These are phyloP conservation scores for Danaus plexippus DNA, from an alignment of 1,140 invertebrate genomes.

Conservation along the genomic window DNA sequence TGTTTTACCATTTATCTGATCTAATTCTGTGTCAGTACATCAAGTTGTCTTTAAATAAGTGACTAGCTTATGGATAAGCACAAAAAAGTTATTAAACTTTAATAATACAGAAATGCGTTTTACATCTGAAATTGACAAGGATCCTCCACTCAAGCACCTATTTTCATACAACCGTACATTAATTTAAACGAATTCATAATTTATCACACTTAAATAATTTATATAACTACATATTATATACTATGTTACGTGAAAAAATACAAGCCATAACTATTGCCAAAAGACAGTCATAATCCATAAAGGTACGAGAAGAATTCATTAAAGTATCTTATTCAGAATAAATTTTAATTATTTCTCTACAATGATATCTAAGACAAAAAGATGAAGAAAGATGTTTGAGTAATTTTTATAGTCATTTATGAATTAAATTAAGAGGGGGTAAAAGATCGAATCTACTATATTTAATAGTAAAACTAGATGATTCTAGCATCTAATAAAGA, in stretches of 20 bases:
- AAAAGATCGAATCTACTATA: constrained; percentile 9
- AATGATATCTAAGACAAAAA: constrained; percentile 5
- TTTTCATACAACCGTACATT: constrained; percentile 62
- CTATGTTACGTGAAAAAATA: constrained; percentile 21
- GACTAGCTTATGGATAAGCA: constrained; percentile 60
- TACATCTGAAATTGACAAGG: constrained; percentile 64
- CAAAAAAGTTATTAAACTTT: constrained; percentile 45
- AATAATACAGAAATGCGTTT: constrained; percentile 31
- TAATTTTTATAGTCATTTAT: no score
- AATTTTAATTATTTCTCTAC: not conserved
- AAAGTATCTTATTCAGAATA: not conserved
- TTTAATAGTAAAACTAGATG: constrained; percentile 19
- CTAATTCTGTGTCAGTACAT: constrained; percentile 63
- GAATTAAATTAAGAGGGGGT: not conserved
- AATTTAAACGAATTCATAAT: constrained; percentile 18
- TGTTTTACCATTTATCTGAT: constrained; percentile 36
- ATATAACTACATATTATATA: constrained; percentile 1
- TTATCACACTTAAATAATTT: constrained; percentile 13
- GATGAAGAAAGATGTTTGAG: constrained; percentile 6
- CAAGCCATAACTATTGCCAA: constrained; percentile 14
- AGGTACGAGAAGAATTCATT: constrained; percentile 10
- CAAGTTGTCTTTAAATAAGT: constrained; percentile 50
- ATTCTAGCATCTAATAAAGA: constrained; percentile 18
- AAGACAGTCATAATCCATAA: constrained; percentile 7
- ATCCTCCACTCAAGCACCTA: constrained; percentile 64